Conservation (phyloP, 2,888 invertebrate genomes). For the Torymus texanus region DNA sequence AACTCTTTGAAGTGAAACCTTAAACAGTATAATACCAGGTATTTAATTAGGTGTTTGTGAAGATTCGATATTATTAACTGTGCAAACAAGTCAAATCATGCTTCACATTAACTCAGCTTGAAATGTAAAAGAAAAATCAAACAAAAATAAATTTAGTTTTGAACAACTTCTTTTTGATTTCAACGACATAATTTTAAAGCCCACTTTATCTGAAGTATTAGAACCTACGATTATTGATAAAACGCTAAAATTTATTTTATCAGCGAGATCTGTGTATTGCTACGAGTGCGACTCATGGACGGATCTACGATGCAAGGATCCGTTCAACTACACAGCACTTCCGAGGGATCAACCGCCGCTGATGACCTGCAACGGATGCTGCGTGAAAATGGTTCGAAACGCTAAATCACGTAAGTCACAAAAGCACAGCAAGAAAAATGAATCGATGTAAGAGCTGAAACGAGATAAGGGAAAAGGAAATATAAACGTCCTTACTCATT, state of each 20-base stretch:
- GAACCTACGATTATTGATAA: background rate
- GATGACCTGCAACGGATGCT: constrained; percentile 93
- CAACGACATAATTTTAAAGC: constrained; percentile 26
- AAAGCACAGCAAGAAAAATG: background rate
- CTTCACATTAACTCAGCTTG: no score
- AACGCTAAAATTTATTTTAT: constrained; percentile 10
- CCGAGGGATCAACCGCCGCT: constrained; percentile 91
- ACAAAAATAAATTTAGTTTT: background rate
- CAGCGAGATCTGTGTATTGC: constrained; percentile 92
- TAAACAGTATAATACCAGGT: no score
- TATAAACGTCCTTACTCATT: no score
- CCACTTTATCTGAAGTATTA: background rate
- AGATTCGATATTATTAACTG: no score
- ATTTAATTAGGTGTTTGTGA: no score
- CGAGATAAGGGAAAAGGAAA: no score
- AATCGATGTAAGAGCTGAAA: background rate
- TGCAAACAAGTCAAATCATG: no score
- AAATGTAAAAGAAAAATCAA: no score
- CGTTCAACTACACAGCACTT: constrained; percentile 93
- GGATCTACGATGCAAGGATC: constrained; percentile 92
- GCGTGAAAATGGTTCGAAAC: constrained; percentile 96
- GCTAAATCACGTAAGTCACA: constrained; percentile 88
- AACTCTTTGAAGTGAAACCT: no score
- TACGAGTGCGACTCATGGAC: constrained; percentile 97
- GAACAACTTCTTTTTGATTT: background rate